Conservation (phyloP, 1,140 invertebrate species). For the Homarus americanus region DNA sequence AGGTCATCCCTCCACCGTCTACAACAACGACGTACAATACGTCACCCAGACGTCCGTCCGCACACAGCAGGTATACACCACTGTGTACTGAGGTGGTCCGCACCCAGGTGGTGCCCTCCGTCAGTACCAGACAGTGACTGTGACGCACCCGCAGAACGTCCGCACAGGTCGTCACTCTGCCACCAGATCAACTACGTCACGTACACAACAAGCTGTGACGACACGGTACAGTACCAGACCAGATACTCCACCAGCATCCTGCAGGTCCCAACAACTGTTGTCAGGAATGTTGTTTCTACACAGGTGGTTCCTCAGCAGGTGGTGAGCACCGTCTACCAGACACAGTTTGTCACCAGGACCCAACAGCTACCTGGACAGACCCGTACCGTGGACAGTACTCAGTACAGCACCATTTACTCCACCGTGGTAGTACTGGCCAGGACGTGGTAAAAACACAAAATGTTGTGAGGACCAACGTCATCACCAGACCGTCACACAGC, state of each 20-base stretch:
- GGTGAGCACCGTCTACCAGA: conserved; percentile 62
- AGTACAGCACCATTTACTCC: conserved; percentile 58
- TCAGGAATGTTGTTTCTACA: conserved; percentile 68
- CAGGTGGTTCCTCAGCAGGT: conserved; percentile 65
- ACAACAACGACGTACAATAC: conserved; percentile 53
- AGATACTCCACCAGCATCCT: conserved; percentile 55
- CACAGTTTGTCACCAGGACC: conserved; percentile 54
- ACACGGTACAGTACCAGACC: conserved; percentile 41
- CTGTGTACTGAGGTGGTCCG: conserved; percentile 46
- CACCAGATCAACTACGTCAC: conserved; percentile 54
- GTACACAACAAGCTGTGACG: conserved; percentile 47
- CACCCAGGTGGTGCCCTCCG: conserved; percentile 44
- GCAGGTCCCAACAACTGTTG: conserved; percentile 50
- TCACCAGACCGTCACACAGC: conserved; percentile 51
- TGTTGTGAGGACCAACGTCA: conserved; percentile 32
- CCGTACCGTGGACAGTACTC: conserved; percentile 52
- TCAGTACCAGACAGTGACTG: conserved; percentile 54
- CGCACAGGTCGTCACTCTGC: conserved; percentile 57
- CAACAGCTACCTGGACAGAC: conserved; percentile 66
- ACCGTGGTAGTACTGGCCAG: conserved; percentile 48
- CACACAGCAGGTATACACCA: conserved; percentile 61
- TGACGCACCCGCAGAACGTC: conserved; percentile 50
- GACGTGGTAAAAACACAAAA: conserved; percentile 10
- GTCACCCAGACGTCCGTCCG: conserved; percentile 47
- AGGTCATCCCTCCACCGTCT: conserved; percentile 59